Conservation (phyloP, 2,797 vertebrate genomes). For the Centropyge bicolor region DNA sequence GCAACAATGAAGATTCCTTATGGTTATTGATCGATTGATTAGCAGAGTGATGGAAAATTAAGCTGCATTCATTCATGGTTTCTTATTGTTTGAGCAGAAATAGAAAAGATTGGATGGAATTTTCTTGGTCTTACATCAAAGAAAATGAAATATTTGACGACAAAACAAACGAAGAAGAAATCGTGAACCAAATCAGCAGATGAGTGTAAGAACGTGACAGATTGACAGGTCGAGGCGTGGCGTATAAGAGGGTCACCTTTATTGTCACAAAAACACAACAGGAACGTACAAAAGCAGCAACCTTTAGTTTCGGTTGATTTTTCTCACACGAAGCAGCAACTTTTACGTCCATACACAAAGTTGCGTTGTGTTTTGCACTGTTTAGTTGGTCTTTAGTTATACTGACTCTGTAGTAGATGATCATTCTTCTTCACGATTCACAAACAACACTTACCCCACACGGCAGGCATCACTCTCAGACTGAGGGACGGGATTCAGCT, state of each 20-base stretch:
- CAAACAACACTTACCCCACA: conserved; percentile 82
- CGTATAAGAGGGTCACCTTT: conserved; percentile 87
- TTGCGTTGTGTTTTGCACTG: conserved; percentile 84
- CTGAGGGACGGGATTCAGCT: conserved; percentile 61
- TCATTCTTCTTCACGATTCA: conserved; percentile 82
- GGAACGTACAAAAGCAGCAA: conserved; percentile 90
- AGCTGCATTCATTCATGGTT: too few relatives aligned
- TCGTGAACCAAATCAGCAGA: too few relatives aligned
- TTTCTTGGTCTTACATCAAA: too few relatives aligned
- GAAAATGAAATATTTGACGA: too few relatives aligned
- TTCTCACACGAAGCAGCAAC: conserved; percentile 85
- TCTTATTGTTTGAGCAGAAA: too few relatives aligned
- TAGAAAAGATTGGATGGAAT: too few relatives aligned
- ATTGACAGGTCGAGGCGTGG: conserved; percentile 1
- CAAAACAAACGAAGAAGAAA: too few relatives aligned
- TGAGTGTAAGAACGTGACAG: background rate
- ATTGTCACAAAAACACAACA: conserved; percentile 89
- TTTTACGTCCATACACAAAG: conserved; percentile 82
- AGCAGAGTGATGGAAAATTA: too few relatives aligned
- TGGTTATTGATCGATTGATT: too few relatives aligned
- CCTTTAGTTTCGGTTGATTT: conserved; percentile 82
- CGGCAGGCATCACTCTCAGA: conserved; percentile 81
- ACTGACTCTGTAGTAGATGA: conserved; percentile 66
- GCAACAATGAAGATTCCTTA: too few relatives aligned
- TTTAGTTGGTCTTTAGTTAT: conserved; percentile 80